Base-by-base conservation (phyloP, 1,140 invertebrate species). In the Chlorops oryzae region DNA sequence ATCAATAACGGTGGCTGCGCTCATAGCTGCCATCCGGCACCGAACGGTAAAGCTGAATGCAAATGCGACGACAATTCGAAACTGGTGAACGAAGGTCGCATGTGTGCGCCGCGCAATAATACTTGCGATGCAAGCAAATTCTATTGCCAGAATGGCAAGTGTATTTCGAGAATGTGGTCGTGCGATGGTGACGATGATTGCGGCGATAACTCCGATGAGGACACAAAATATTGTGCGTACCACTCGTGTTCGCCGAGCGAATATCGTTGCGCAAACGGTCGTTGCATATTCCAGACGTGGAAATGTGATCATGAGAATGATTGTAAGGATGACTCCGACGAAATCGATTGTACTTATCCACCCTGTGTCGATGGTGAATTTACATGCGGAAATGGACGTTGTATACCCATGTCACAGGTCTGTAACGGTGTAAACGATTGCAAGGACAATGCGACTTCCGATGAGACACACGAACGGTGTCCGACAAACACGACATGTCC, bases 1-100 rank as follows among this genome's bases (percentile, higher is more conserved):
- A 86, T 92, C 2, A 90, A 88, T 61, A 99, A 99, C 67, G 96
- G 96, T 3, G 96, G 96, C 0, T 98, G 96, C 70, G 90, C 91
- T 2, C 88, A 98, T 49, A 90, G 88, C 54, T 98, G 95, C 68
- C 92, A 96, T 70, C 91, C 92, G 2, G 87, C 84, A 13, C 78
- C 83, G 0, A 90, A 95, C 59, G 84, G 83, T 46, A 85, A 85
- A 10, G 81, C 84, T 0, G 90, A 96, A 67, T 94, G 92, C 70
- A 86, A 84, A 54, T 95, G 92, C 63, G 85, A 92, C 54, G 86
- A 88, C 41, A 84, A 80, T 54, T 87, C 82, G 3, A 91, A 93
- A 65, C 73, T 96, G 1, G 93, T 95, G 0, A 95, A 96, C 67
- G 92, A 95, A 71, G 87, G 88, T 17, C 79, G 86, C 52, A 95